Evolutionary conservation across 2,113 vertebrate genomes (phyloP).

Genomic region (Lasiurus cinereus): DNA sequence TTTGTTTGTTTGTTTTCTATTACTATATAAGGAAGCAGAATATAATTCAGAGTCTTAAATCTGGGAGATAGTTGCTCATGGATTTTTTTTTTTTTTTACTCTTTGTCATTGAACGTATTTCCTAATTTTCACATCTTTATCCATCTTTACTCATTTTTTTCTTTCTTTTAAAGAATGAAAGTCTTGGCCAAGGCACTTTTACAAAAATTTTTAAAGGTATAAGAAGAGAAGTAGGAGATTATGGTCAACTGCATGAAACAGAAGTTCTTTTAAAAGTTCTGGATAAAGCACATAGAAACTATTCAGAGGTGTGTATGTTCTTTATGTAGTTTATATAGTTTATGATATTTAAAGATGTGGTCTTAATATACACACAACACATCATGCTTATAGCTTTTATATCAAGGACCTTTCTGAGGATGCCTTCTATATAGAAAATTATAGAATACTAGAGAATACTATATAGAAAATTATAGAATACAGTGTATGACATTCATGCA

Average conservation of each 20-base stretch:
- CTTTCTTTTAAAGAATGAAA: conserved; percentile 91
- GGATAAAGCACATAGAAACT: conserved; percentile 96
- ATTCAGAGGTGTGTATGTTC: conserved; percentile 93
- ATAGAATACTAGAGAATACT: not conserved
- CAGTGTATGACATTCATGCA: too few species aligned
- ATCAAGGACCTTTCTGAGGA: conserved; percentile 27
- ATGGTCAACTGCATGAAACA: conserved; percentile 94
- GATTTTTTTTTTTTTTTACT: not conserved
- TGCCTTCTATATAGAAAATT: not conserved
- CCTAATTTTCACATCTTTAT: not conserved
- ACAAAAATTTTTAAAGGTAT: conserved; percentile 97
- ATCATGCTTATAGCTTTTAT: not conserved
- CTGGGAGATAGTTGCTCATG: conserved; percentile 23
- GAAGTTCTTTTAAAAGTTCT: conserved; percentile 96
- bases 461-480: not conserved
- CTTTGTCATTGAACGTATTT: conserved; percentile 23
- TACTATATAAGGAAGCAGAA: conserved; percentile 40
- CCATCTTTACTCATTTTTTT: conserved; percentile 3
- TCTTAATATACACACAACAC: not conserved
- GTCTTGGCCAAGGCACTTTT: conserved; percentile 97
- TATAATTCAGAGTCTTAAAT: conserved; percentile 51
- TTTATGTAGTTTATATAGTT: not conserved
- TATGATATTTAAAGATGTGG: not conserved
- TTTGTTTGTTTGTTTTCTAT: conserved; percentile 42
- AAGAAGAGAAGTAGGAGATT: conserved; percentile 95